Evolutionary conservation across 2,113 vertebrate genomes (phyloP).

Genomic region (Bujurquina vittata): DNA sequence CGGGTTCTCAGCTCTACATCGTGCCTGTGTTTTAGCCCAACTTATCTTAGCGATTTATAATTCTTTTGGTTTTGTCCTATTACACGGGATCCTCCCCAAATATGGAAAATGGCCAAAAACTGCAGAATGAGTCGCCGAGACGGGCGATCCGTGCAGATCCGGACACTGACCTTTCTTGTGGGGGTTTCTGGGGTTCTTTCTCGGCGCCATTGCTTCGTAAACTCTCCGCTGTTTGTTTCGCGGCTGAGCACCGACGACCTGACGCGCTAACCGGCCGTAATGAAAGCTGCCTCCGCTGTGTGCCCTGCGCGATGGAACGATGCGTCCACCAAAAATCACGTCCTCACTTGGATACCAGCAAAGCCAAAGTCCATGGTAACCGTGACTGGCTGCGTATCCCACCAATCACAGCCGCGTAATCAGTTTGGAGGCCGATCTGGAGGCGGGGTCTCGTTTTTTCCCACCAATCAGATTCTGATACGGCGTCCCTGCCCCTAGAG

Average conservation of each 20-base stretch:
- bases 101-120: fast-evolving
- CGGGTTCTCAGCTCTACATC: fast-evolving
- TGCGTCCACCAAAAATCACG: slow-evolving; percentile 1
- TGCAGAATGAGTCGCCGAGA: neutral
- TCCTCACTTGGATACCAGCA: slow-evolving; percentile 48
- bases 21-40: neutral
- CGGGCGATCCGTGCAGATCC: neutral
- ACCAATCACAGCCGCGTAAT: slow-evolving; percentile 11
- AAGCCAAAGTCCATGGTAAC: slow-evolving; percentile 58
- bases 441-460: neutral
- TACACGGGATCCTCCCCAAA: fast-evolving
- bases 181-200: slow-evolving; percentile 42
- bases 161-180: slow-evolving; percentile 61
- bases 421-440: neutral
- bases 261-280: neutral
- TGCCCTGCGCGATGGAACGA: neutral
- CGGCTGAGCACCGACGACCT: neutral
- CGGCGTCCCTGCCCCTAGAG: slow-evolving; percentile 15
- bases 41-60: fast-evolving
- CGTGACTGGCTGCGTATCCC: neutral
- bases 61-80: fast-evolving
- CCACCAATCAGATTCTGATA: slow-evolving; percentile 39
- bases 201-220: slow-evolving; percentile 54
- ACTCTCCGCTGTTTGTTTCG: no score
- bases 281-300: neutral